Conservation (phyloP, 2,888 invertebrate genomes). For the Esperia sulphurella region DNA sequence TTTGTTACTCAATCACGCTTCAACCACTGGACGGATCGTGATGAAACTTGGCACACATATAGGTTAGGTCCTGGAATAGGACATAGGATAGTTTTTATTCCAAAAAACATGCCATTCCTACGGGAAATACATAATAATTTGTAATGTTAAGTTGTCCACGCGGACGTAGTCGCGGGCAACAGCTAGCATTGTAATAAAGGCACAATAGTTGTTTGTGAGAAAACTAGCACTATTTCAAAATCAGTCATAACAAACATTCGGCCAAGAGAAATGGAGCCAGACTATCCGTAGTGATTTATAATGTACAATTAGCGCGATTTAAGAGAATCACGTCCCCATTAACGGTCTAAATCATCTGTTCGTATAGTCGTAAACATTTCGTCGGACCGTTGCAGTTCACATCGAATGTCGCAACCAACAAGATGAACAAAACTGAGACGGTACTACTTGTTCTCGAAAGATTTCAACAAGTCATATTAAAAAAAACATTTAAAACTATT, state of each 20-base stretch:
- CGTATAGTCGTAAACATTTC: constrained; percentile 50
- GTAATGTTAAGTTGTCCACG: no score
- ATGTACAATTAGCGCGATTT: constrained; percentile 57
- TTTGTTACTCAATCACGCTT: no score
- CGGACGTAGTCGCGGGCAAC: no score
- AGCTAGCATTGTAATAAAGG: no score
- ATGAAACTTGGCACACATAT: no score
- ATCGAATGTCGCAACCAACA: constrained; percentile 21
- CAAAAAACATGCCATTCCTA: no score
- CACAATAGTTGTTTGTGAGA: background rate
- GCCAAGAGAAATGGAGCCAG: constrained; percentile 21
- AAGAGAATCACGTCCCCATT: constrained; percentile 54
- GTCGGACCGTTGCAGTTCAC: constrained; percentile 23
- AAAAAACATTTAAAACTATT: no score
- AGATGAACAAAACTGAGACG: constrained; percentile 18
- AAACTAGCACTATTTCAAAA: background rate
- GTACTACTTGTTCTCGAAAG: constrained; percentile 19
- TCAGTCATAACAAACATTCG: background rate
- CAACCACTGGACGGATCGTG: no score
- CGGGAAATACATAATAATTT: no score
- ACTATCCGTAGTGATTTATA: constrained; percentile 35
- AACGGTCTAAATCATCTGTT: constrained; percentile 46
- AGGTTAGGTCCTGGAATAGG: no score
- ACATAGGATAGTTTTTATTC: no score
- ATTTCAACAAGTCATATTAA: constrained; percentile 2